Evolutionary conservation across 2,113 vertebrate genomes (phyloP).

Genomic region (Sceloporus undulatus): DNA sequence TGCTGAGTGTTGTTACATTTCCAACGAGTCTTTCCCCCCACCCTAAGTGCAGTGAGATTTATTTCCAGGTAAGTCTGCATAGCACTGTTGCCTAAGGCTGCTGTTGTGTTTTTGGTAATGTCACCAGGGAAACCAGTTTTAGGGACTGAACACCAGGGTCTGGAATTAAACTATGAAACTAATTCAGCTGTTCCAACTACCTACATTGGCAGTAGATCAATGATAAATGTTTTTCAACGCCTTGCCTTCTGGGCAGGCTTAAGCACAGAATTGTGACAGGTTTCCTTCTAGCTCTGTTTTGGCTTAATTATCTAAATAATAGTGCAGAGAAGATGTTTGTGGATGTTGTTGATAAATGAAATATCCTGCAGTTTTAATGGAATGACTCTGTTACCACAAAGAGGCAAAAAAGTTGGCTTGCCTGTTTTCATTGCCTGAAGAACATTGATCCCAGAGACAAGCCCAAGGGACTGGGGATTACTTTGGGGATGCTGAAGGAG

Average conservation of each 20-base stretch:
- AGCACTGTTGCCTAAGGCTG: not conserved
- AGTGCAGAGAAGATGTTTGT: not conserved
- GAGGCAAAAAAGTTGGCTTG: no score
- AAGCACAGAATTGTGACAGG: slow-evolving; percentile 16
- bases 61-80: not conserved
- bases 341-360: not conserved
- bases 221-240: not conserved
- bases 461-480: not conserved
- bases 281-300: not conserved
- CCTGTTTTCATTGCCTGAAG: not conserved
- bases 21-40: no score
- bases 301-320: slow-evolving; percentile 14
- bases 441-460: not conserved
- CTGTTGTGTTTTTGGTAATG: not conserved
- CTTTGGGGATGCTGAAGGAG: not conserved
- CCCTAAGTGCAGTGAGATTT: not conserved
- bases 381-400: not conserved
- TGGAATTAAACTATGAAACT: slow-evolving; percentile 12
- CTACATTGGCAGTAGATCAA: slow-evolving; percentile 1
- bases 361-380: not conserved
- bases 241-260: slow-evolving; percentile 8
- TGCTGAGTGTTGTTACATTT: no score
- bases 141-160: not conserved
- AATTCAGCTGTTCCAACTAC: not conserved
- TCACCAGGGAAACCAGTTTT: slow-evolving; percentile 21